These are phyloP conservation scores for Leucoma salicis DNA, from an alignment of 2,888 invertebrate genomes.

Conservation along the genomic window DNA sequence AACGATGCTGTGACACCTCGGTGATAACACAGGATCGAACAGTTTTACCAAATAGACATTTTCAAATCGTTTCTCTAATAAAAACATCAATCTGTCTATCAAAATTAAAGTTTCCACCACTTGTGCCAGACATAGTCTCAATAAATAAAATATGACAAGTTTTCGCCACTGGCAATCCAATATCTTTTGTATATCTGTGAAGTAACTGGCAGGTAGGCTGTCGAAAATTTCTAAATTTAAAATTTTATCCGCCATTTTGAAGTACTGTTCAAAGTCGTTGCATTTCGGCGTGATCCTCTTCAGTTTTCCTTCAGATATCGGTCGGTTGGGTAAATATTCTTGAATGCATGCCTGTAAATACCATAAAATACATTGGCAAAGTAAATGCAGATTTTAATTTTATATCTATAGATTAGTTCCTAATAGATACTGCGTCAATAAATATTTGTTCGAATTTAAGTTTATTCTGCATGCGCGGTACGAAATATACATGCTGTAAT, in stretches of 20 bases:
- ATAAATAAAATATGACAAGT: constrained; percentile 88
- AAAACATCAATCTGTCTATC: constrained; percentile 89
- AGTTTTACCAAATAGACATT: constrained; percentile 85
- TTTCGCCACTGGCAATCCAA: constrained; percentile 73
- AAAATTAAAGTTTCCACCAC: constrained; percentile 91
- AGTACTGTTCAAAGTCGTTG: constrained; percentile 86
- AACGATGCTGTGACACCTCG: constrained; percentile 89
- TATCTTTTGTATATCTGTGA: constrained; percentile 40
- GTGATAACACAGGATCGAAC: constrained; percentile 93
- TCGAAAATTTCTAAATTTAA: constrained; percentile 78
- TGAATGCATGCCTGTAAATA: constrained; percentile 64
- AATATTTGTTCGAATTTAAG: too few species aligned
- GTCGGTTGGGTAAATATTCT: constrained; percentile 47
- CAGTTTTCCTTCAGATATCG: constrained; percentile 76
- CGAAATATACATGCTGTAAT: too few species aligned
- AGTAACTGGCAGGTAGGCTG: constrained; percentile 49
- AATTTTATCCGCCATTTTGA: constrained; percentile 84
- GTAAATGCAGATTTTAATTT: too few species aligned
- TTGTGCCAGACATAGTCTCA: constrained; percentile 89
- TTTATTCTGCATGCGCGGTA: too few species aligned
- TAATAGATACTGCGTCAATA: too few species aligned
- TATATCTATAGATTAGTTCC: too few species aligned
- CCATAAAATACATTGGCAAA: too few species aligned
- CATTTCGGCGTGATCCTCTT: constrained; percentile 84
- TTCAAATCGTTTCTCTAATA: constrained; percentile 84